phyloP scores from a whole-genome alignment of 2,888 invertebrate genomes.

The Dolichopus griseipennis region DNA sequence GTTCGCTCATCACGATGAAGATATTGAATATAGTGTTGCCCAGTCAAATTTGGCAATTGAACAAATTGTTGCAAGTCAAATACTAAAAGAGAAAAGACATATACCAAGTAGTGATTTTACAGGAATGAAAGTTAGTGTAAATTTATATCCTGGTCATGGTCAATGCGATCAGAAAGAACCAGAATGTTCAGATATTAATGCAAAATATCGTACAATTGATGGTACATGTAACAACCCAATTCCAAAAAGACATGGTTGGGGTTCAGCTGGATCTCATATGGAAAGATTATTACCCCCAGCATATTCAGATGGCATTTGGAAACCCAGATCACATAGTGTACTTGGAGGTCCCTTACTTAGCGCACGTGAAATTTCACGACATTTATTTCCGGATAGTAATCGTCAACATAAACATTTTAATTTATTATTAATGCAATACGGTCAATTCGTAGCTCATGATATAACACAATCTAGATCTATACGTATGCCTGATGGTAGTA shows the following conservation, averaged over 20 bases:
- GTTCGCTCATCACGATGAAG: slow-evolving; percentile 36
- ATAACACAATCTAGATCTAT: slow-evolving; percentile 61
- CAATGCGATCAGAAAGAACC: slow-evolving; percentile 25
- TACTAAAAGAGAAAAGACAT: slow-evolving; percentile 43
- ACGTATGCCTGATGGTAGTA: slow-evolving; percentile 48
- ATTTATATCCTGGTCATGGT: slow-evolving; percentile 36
- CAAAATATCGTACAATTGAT: slow-evolving; percentile 60
- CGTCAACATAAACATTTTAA: slow-evolving; percentile 55
- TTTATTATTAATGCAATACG: slow-evolving; percentile 67
- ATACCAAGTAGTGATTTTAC: slow-evolving; percentile 37
- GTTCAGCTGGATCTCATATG: slow-evolving; percentile 56
- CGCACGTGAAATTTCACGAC: slow-evolving; percentile 57
- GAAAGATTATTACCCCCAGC: slow-evolving; percentile 58
- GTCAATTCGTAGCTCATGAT: slow-evolving; percentile 71
- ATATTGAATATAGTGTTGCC: slow-evolving; percentile 42
- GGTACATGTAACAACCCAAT: slow-evolving; percentile 75
- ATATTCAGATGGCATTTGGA: slow-evolving; percentile 54
- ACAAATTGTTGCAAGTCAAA: slow-evolving; percentile 46
- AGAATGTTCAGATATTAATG: slow-evolving; percentile 41
- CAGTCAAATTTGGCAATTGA: slow-evolving; percentile 46
- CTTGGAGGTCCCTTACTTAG: slow-evolving; percentile 52
- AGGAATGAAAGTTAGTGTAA: slow-evolving; percentile 38
- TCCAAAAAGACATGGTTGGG: slow-evolving; percentile 49
- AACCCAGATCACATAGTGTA: slow-evolving; percentile 32
- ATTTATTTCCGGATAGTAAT: slow-evolving; percentile 51